Conservation (phyloP, 1,140 invertebrate genomes). For the Drosophila rhopaloa region DNA sequence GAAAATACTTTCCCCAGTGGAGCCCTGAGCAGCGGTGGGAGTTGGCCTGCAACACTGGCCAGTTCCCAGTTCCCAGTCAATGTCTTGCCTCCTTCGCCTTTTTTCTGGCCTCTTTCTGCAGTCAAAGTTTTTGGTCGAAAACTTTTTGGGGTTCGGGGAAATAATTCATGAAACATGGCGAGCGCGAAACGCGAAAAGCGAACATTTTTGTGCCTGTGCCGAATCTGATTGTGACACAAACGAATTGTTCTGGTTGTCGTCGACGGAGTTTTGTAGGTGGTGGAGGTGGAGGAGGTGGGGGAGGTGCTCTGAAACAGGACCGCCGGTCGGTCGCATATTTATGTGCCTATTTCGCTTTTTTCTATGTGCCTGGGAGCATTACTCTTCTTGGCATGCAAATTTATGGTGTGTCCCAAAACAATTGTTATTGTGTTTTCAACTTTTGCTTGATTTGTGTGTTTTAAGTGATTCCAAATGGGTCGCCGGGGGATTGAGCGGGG, state of each 20-base stretch:
- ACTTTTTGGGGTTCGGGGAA: conserved; percentile 68
- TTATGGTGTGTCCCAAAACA: conserved; percentile 82
- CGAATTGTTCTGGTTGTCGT: conserved; percentile 80
- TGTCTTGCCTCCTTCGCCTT: conserved; percentile 49
- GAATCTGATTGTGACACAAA: conserved; percentile 83
- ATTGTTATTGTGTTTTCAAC: conserved; percentile 83
- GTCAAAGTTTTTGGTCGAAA: conserved; percentile 73
- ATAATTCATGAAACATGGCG: conserved; percentile 82
- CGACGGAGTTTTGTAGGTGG: conserved; percentile 27
- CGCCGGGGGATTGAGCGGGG: conserved; percentile 54
- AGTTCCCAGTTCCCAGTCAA: conserved; percentile 54
- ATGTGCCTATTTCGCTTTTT: conserved; percentile 74
- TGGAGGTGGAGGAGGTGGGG: conserved; percentile 2
- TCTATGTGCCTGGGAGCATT: conserved; percentile 58
- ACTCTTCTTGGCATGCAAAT: conserved; percentile 77
- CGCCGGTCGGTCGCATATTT: conserved; percentile 65
- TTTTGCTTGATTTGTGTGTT: conserved; percentile 83
- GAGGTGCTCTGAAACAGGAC: not conserved
- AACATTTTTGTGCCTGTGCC: conserved; percentile 79
- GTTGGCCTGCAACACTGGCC: conserved; percentile 34
- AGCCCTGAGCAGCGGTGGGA: conserved; percentile 26
- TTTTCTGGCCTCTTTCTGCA: conserved; percentile 45
- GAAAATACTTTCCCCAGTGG: conserved; percentile 5
- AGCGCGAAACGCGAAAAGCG: conserved; percentile 71
- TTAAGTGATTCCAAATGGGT: conserved; percentile 83